A percentile compares a stretch with the other conserved stretches of the same genome.
Evolutionary conservation across 2,797 vertebrate species (phyloP).

Genomic region (Eulemur rubriventer): DNA sequence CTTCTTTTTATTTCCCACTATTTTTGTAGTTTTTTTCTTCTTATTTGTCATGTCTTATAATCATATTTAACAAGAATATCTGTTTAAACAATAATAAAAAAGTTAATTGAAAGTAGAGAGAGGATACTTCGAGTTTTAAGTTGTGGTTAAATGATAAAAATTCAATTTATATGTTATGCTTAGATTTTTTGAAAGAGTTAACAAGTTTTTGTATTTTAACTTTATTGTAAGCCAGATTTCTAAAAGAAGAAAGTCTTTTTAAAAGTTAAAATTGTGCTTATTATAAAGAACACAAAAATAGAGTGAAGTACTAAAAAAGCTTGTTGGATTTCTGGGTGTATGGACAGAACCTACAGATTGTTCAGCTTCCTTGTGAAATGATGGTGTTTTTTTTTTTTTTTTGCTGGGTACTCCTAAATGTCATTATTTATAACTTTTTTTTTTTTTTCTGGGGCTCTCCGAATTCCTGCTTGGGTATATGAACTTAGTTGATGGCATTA

Average conservation of each 20-base stretch:
- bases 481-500: slow-evolving; percentile 5
- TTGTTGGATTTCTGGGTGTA: neutral
- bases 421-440: neutral
- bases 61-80: neutral
- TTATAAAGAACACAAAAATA: neutral
- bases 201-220: slow-evolving; percentile 1
- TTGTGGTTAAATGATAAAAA: slow-evolving; percentile 14
- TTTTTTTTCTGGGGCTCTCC: neutral
- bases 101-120: slow-evolving; percentile 41
- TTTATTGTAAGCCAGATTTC: slow-evolving; percentile 21
- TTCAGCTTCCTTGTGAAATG: neutral
- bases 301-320: neutral
- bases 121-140: slow-evolving; percentile 26
- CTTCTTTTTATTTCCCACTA: neutral
- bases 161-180: slow-evolving; percentile 21
- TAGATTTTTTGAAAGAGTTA: slow-evolving; percentile 33
- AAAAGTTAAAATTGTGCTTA: slow-evolving; percentile 26
- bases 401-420: neutral
- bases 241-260: slow-evolving; percentile 19
- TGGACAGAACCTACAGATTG: slow-evolving; percentile 17
- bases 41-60: slow-evolving; percentile 12
- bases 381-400: neutral
- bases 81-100: slow-evolving; percentile 28
- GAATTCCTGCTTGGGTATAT: neutral
- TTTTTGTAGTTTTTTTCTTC: slow-evolving; percentile 3